Evolutionary conservation across 2,113 vertebrate genomes (phyloP), one percentile per base, ranked within the genome.

Genomic region (Strigops habroptila): DNA sequence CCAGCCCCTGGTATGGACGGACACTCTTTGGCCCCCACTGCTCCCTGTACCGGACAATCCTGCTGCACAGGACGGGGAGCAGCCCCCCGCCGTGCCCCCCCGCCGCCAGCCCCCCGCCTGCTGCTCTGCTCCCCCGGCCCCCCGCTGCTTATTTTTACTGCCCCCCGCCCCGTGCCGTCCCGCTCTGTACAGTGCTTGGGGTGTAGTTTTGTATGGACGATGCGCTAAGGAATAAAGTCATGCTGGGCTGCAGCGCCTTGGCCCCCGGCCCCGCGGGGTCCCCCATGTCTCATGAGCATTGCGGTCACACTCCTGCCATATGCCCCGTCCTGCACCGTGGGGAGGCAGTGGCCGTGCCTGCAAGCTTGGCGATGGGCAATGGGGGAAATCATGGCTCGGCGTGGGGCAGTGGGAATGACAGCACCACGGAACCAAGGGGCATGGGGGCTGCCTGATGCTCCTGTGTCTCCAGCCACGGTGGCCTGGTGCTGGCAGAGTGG

Each of bases 161-260:
- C 75, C 46, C 51, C 39, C 27, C n/a, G 21, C 86, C 49, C 65
- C 49, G 55, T n/a, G 52, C 90, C 88, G n/a, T 82, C 94, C 88
- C 12, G 60, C 95, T 93, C 76, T 91, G 80, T 96, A 88, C 92
- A 77, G 92, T 94, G 91, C 95, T 96, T 88, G 94, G 94, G 96
- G 92, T 92, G 96, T 94, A 73, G 94, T 96, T 97, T 97, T 96
- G 92, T 96, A 97, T 92, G 89, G 85, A 91, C 88, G 33, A 57
- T 82, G 68, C 63, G 51, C 82, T 74, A 49, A 39, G 24, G 91
- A 96, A 92, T 91, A 91, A 94, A 88, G 80, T 82, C 46, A 33
- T 78, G 88, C 63, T 64, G 76, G 92, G 87, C 80, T 74, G 90
- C 63, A 23, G 67, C 14, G 25, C 90, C 65, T 44, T 37, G 13